These are phyloP conservation scores for Mugil cephalus DNA, from an alignment of 2,113 vertebrate species.

Conservation along the genomic window DNA sequence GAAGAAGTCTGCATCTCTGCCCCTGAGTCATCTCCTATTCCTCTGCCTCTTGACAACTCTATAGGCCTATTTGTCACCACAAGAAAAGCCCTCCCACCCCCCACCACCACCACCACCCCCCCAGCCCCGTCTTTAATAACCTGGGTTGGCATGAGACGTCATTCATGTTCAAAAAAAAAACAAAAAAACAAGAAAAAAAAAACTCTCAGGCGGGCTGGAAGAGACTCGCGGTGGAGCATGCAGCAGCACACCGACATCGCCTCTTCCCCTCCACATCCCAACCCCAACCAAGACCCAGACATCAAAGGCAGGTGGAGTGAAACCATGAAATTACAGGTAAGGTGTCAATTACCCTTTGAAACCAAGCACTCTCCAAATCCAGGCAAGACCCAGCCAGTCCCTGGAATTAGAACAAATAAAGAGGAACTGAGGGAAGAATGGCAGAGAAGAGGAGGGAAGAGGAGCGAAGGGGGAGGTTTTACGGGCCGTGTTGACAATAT, in stretches of 20 bases:
- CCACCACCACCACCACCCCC: background rate
- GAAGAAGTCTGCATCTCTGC: conserved; percentile 34
- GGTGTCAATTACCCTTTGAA: conserved; percentile 90
- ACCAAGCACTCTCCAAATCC: conserved; percentile 85
- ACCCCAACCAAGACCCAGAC: conserved; percentile 79
- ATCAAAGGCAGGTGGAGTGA: conserved; percentile 88
- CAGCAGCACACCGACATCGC: conserved; percentile 53
- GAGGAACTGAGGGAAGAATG: conserved; percentile 72
- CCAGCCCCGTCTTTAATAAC: conserved; percentile 54
- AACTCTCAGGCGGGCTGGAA: conserved; percentile 44
- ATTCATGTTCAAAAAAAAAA: conserved; percentile 58
- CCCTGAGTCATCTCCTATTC: conserved; percentile 54
- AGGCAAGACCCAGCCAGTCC: conserved; percentile 86
- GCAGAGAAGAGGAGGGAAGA: conserved; percentile 47
- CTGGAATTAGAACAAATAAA: conserved; percentile 86
- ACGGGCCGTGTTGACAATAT: conserved; percentile 82
- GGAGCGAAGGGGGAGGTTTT: conserved; percentile 72
- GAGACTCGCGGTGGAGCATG: conserved; percentile 58
- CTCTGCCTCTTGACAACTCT: conserved; percentile 47
- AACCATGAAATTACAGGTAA: conserved; percentile 89
- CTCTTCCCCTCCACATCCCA: conserved; percentile 66
- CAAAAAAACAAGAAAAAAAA: too few relatives aligned
- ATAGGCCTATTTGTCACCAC: conserved; percentile 60
- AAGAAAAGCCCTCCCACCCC: conserved; percentile 53
- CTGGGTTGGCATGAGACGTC: conserved; percentile 61